Evolutionary conservation across 2,113 vertebrate species (phyloP).

Genomic region (Labeo catla): DNA sequence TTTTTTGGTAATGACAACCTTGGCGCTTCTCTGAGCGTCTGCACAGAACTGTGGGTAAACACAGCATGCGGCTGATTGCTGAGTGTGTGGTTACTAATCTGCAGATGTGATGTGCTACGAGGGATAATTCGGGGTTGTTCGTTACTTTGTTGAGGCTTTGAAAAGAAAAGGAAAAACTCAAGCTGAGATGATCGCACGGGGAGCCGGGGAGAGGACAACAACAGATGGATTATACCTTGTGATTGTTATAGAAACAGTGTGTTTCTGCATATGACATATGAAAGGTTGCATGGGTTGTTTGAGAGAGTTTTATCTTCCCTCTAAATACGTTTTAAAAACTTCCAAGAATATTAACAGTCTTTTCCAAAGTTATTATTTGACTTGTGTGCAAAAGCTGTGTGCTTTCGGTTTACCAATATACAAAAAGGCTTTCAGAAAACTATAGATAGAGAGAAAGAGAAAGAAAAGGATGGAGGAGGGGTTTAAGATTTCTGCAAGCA

Average conservation of each 20-base stretch:
- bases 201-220: slow-evolving; percentile 35
- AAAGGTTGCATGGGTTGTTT: slow-evolving; percentile 17
- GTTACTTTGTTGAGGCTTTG: slow-evolving; percentile 27
- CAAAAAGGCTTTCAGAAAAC: slow-evolving; percentile 20
- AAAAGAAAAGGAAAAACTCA: slow-evolving; percentile 24
- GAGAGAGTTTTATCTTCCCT: slow-evolving; percentile 19
- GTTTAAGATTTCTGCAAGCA: slow-evolving; percentile 59
- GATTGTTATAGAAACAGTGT: slow-evolving; percentile 41
- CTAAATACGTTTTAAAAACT: slow-evolving; percentile 46
- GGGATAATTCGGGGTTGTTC: slow-evolving; percentile 46
- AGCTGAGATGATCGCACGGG: slow-evolving; percentile 42
- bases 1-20: slow-evolving; percentile 18
- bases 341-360: slow-evolving; percentile 31
- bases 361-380: slow-evolving; percentile 19
- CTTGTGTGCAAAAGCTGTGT: not conserved
- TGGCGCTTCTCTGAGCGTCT: slow-evolving; percentile 20
- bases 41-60: slow-evolving; percentile 36
- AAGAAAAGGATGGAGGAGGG: not conserved
- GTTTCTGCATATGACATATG: slow-evolving; percentile 24
- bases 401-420: not conserved
- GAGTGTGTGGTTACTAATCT: slow-evolving; percentile 53
- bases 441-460: not conserved
- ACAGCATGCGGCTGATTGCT: slow-evolving; percentile 44
- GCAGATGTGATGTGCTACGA: slow-evolving; percentile 46
- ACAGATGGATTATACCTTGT: slow-evolving; percentile 48